phyloP scores from a whole-genome alignment of 2,113 vertebrate genomes.

The Eupsittula cactorum region DNA sequence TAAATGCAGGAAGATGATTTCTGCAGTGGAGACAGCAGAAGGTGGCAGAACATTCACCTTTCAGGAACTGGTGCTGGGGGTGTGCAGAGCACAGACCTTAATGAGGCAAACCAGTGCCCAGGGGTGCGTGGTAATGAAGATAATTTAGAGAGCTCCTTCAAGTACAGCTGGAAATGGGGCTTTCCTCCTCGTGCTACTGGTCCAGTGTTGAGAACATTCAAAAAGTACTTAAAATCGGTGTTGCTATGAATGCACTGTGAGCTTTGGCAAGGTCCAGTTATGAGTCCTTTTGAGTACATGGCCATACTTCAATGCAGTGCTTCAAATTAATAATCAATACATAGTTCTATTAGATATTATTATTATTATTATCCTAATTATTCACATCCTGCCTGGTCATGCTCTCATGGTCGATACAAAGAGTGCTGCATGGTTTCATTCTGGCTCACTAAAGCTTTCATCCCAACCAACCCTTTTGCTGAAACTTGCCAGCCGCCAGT shows the following conservation, averaged over 20 bases:
- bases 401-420: not conserved
- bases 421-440: not conserved
- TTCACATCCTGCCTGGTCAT: not conserved
- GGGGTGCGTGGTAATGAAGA: not conserved
- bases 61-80: not conserved
- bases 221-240: not conserved
- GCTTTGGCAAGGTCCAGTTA: not conserved
- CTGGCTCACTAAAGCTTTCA: not conserved
- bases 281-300: not conserved
- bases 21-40: not conserved
- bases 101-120: not conserved
- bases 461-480: not conserved
- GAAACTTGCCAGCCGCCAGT: not conserved
- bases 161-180: not conserved
- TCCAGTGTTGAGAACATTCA: not conserved
- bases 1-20: not conserved
- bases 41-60: not conserved
- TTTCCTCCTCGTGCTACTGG: fast-evolving
- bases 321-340: not conserved
- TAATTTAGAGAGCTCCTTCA: not conserved
- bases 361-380: not conserved
- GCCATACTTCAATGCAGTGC: not conserved
- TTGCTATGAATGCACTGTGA: not conserved
- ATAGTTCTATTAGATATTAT: not conserved
- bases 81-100: not conserved